phyloP scores from a whole-genome alignment of 2,113 vertebrate genomes.

The Eublepharis macularius region DNA sequence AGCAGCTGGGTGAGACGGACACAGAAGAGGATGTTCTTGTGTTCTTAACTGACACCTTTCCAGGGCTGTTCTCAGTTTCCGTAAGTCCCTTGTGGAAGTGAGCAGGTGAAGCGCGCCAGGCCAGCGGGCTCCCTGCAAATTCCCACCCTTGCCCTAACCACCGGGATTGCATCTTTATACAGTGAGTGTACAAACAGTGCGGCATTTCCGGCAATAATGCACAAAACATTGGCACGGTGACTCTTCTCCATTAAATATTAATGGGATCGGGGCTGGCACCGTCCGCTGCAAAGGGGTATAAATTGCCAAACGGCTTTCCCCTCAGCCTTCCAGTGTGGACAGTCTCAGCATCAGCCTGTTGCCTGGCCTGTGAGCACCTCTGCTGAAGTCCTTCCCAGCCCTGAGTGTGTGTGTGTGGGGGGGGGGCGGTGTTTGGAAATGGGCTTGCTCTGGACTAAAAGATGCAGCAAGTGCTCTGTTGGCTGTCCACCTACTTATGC shows the following conservation, averaged over 20 bases:
- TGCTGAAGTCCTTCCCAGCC: background rate
- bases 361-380: too few relatives aligned
- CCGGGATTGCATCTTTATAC: background rate
- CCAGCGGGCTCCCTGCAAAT: background rate
- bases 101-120: background rate
- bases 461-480: background rate
- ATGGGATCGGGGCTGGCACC: background rate
- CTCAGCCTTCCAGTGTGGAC: background rate
- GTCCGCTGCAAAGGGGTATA: background rate
- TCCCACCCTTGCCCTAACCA: background rate
- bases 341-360: background rate
- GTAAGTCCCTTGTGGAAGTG: background rate
- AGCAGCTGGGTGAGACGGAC: background rate
- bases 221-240: background rate
- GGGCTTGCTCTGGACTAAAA: constrained; percentile 26
- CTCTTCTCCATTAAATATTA: constrained; percentile 24
- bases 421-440: background rate
- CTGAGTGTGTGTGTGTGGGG: background rate
- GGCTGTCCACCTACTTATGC: background rate
- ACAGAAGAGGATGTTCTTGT: background rate
- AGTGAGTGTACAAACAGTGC: background rate
- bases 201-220: background rate
- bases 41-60: too few relatives aligned
- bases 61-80: background rate
- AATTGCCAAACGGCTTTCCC: background rate